phyloP scores from a whole-genome alignment of 2,797 vertebrate species.

The Ceryle rudis region DNA sequence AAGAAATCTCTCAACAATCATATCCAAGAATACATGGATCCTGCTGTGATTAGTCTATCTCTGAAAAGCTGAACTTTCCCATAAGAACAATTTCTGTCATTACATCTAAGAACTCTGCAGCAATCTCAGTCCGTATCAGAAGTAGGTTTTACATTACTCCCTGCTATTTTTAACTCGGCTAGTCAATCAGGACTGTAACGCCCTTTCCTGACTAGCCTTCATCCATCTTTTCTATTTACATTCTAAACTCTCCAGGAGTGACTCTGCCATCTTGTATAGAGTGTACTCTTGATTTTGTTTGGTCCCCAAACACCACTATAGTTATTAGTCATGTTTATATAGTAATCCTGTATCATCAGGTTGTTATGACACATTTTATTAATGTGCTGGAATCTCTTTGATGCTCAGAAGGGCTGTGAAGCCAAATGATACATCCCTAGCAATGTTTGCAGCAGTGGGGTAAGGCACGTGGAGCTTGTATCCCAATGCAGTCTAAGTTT shows the following conservation, averaged over 20 bases:
- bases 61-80: not conserved
- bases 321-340: not conserved
- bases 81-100: not conserved
- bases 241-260: not conserved
- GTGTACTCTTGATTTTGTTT: not conserved
- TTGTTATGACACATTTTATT: not conserved
- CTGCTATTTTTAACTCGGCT: fast-evolving
- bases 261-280: not conserved
- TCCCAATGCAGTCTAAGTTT: not conserved
- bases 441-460: not conserved
- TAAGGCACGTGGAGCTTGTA: not conserved
- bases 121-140: not conserved
- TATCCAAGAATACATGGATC: not conserved
- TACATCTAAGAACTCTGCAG: not conserved
- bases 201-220: not conserved
- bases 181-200: not conserved
- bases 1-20: not conserved
- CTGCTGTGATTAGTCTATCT: not conserved
- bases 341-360: not conserved
- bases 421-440: not conserved
- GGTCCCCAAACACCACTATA: not conserved
- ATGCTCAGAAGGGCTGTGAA: not conserved
- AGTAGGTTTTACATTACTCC: not conserved
- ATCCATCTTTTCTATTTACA: not conserved
- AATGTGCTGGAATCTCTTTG: not conserved